A percentile compares a stretch with the other conserved stretches of the same genome.
phyloP scores from a whole-genome alignment of 2,113 vertebrate species.

The Galemys pyrenaicus region DNA sequence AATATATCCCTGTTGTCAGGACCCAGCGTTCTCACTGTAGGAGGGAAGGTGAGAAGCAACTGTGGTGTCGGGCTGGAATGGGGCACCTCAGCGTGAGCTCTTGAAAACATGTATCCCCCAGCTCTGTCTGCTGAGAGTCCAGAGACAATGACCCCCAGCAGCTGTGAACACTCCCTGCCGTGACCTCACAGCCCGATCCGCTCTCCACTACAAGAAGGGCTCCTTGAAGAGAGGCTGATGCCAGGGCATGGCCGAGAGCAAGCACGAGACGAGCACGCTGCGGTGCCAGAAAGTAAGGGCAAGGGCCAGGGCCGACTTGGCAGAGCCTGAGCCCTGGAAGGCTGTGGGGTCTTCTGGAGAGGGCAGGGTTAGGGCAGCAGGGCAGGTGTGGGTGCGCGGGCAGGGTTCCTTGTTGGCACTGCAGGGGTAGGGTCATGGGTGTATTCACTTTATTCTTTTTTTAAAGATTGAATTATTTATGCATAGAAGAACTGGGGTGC shows the following conservation, averaged over 20 bases:
- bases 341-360: too few species aligned
- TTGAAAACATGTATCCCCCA: neutral
- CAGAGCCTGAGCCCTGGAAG: neutral
- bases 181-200: neutral
- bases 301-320: neutral
- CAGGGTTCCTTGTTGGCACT: neutral
- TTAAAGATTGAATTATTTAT: too few species aligned
- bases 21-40: conserved; percentile 7
- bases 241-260: neutral
- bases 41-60: conserved; percentile 8
- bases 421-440: too few species aligned
- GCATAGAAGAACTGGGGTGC: too few species aligned
- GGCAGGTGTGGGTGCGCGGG: neutral
- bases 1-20: neutral
- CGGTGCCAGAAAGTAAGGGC: neutral
- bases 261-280: neutral
- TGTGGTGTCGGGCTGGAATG: neutral
- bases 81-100: neutral
- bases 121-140: neutral
- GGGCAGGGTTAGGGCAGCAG: neutral
- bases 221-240: neutral
- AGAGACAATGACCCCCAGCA: neutral
- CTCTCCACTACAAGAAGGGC: neutral
- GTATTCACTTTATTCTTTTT: too few species aligned
- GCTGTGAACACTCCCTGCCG: neutral